Evolutionary conservation across 2,113 vertebrate genomes (phyloP), one percentile per base, ranked within the genome.

Genomic region (Haemorhous mexicanus): DNA sequence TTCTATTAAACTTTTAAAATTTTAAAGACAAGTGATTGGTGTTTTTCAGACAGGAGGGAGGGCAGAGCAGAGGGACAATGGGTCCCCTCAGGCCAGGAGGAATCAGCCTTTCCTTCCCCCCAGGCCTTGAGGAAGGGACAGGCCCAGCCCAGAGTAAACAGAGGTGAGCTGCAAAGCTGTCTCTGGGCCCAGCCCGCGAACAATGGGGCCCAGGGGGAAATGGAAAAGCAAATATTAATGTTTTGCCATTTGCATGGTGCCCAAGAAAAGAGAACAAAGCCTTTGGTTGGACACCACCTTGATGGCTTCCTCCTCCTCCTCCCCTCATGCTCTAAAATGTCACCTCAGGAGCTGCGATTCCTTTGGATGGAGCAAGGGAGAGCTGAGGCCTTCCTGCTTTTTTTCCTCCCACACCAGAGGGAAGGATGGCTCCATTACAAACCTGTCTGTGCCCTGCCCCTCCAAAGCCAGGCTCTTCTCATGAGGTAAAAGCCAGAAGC

Each of bases 161-260:
- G 84, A 93, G 95, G 93, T 89, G 67, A 95, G 91, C 87, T 95
- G 92, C 30, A 37, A 74, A 85, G 46, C 7, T 77, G 69, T 89
- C 78, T 46, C 78, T 0, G 0, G 58, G 41, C 52, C n/a, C 4
- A 88, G 66, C 55, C 55, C 32, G 63, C 15, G 4, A 94, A 96
- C 96, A 96, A 95, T 91, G 87, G 50, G 59, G 50, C 75, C 75
- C 81, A 55, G 74, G 55, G 67, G 94, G 93, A 97, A 95, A 69
- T 69, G 72, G 70, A 87, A 95, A 93, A 95, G 89, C 89, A 97
- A 95, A 96, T 95, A 95, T 96, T 95, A 73, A 69, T 96, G 90
- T 94, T 94, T 52, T 79, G 81, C 86, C 39, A 10, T 44, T 80
- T 3, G 10, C 77, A 19, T 8, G 74, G 91, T 55, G 81, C 87